A percentile compares a stretch with the other conserved stretches of the same genome.
Evolutionary conservation across 2,113 vertebrate species (phyloP).

Genomic region (Eupsittula cactorum): DNA sequence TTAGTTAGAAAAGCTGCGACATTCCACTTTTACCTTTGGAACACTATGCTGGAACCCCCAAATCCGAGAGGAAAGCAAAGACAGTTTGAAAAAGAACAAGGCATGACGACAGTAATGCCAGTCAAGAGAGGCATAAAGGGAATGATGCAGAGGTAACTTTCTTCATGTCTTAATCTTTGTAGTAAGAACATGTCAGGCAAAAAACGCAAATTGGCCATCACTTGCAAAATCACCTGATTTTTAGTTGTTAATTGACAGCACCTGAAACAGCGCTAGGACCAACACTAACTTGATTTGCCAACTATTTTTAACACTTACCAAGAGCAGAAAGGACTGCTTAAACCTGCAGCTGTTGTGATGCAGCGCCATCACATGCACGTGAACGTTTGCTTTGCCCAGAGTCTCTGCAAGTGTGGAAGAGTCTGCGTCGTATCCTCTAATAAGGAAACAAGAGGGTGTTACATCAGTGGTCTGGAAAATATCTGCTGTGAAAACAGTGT

Average conservation of each 20-base stretch:
- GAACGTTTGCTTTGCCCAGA: background rate
- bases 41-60: rapidly evolving
- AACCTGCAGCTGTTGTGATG: background rate
- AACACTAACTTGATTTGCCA: background rate
- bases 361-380: background rate
- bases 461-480: background rate
- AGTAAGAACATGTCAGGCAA: background rate
- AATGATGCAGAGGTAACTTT: background rate
- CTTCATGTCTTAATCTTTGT: rapidly evolving
- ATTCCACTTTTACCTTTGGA: background rate
- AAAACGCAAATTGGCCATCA: background rate
- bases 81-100: rapidly evolving
- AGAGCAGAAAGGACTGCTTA: background rate
- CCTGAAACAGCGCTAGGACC: background rate
- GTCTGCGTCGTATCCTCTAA: rapidly evolving
- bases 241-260: background rate
- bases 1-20: rapidly evolving
- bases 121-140: background rate
- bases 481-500: background rate
- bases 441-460: background rate
- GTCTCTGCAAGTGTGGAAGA: background rate
- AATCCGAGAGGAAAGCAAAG: background rate
- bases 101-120: background rate
- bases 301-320: background rate
- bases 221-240: background rate